Evolutionary conservation across 2,113 vertebrate genomes (phyloP), one percentile per base, ranked within the genome.

Genomic region (Siphamia tubifer): DNA sequence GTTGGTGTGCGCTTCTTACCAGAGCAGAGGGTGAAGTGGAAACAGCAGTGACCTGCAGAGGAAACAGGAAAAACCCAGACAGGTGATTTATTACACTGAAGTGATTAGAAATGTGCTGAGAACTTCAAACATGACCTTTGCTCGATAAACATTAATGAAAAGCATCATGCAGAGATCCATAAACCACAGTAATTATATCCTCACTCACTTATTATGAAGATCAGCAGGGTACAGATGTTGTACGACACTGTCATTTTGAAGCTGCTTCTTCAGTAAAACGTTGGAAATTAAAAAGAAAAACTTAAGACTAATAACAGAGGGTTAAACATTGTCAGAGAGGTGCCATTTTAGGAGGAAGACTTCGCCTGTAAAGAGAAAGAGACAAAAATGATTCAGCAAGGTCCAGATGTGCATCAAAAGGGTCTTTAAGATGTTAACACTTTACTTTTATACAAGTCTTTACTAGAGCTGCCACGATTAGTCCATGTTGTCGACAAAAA

Each of bases 181-280:
- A 44, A 16, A 27, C 17, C 16, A 12, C 10, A 27, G 7, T n/a
- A 1, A n/a, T 1, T 15, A 15, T 31, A 9, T 4, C 10, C 27
- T 23, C 24, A 79, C 85, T 80, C 21, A 91, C 91, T 84, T 74
- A 78, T 66, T 31, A 90, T 30, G 55, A 83, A 74, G 60, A 89
- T 12, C 36, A 87, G 55, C 8, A 89, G 63, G 17, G 65, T 36
- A 25, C 35, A 68, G 16, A 87, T 5, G 60, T 47, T 71, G 75
- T 56, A 65, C 17, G 58, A 30, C 48, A 60, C 27, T 15, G 71
- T 81, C 91, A 92, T 91, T 27, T 61, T 87, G 72, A 5, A 49
- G 40, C 49, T 6, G 43, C 27, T 47, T 43, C 25, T 56, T 39
- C 36, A 25, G 21, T 9, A 10, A 65, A 74, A 65, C 32, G 28